These are phyloP conservation scores for Nycticorax nycticorax DNA, from an alignment of 2,113 vertebrate species.

Conservation along the genomic window DNA sequence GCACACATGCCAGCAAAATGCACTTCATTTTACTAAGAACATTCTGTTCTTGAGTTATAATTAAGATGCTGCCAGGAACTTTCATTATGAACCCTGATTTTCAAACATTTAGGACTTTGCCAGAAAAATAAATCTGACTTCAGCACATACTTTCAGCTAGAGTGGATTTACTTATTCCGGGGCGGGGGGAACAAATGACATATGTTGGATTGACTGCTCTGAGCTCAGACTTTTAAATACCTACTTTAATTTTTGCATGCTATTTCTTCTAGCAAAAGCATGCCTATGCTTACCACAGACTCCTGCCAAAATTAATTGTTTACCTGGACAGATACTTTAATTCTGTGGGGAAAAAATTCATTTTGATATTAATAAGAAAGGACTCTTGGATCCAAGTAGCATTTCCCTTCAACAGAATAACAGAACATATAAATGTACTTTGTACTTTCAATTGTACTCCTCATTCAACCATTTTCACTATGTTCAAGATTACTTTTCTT, in stretches of 20 bases:
- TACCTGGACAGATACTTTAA: neutral
- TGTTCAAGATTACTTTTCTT: slow-evolving; percentile 13
- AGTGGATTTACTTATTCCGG: neutral
- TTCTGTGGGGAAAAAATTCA: neutral
- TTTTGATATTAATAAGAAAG: neutral
- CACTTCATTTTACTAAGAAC: slow-evolving; percentile 34
- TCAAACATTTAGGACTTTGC: slow-evolving; percentile 12
- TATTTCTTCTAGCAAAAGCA: neutral
- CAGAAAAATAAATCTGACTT: slow-evolving; percentile 40
- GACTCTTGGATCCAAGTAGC: neutral
- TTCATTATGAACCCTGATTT: slow-evolving; percentile 41
- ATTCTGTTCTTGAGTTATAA: slow-evolving; percentile 40
- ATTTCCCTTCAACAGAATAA: neutral
- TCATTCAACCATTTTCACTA: neutral
- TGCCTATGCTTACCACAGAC: neutral
- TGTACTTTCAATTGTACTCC: slow-evolving; percentile 3
- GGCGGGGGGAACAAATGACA: neutral
- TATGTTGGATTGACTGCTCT: neutral
- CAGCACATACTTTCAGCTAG: neutral
- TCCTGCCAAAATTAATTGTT: neutral
- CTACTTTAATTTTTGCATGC: neutral
- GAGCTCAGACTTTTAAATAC: neutral
- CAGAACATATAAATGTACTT: neutral
- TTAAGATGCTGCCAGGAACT: slow-evolving; percentile 41
- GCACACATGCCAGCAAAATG: slow-evolving; percentile 5